Base-by-base conservation (phyloP, 1,140 invertebrate genomes). In the Drosophila aff. region DNA sequence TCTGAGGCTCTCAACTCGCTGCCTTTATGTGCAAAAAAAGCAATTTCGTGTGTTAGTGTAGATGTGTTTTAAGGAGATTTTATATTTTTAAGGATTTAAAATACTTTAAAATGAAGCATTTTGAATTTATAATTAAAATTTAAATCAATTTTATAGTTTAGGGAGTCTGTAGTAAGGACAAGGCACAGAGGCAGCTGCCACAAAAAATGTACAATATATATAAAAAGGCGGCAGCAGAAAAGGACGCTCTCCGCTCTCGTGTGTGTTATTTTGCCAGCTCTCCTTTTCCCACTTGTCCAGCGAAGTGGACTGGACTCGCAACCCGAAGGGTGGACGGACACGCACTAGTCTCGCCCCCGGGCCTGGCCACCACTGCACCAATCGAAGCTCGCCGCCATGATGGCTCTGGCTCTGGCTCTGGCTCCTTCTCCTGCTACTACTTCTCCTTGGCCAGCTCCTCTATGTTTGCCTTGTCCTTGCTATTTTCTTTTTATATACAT, bases 401-500 rank as follows among this genome's bases (percentile, higher is more conserved):
- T 68, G 74, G 64, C 55, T 55, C 60, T 47, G 21, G 21, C 44
- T 47, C 1, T 18, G 43, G 10, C 3, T 49, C 47, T 31, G 31
- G 31, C 33, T 36, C 2, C 47, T 49, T 26, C 46, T 49, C 15
- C 47, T 49, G 15, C 68, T 23, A 13, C 74, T 38, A n/a, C 53
- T 46, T 8, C 63, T 68, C 36, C 23, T 66, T 62, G 46, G 60
- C 64, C 68, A 77, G 72, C 60, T 79, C 47, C 68, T 57, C 53
- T 66, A 63, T 79, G 76, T 80, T 80, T 83, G 83, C 83, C 84
- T 80, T 89, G 64, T 83, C 82, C 83, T 86, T 86, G 83, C 84
- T 49, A 77, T 77, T 86, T 82, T 62, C 75, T 77, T 87, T 87
- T 87, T 89, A 87, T 89, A 84, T 89, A 87, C 85, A 89, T 81